A percentile compares a stretch with the other conserved stretches of the same genome.
Evolutionary conservation across 2,113 vertebrate genomes (phyloP).

Genomic region (Agapornis roseicollis): DNA sequence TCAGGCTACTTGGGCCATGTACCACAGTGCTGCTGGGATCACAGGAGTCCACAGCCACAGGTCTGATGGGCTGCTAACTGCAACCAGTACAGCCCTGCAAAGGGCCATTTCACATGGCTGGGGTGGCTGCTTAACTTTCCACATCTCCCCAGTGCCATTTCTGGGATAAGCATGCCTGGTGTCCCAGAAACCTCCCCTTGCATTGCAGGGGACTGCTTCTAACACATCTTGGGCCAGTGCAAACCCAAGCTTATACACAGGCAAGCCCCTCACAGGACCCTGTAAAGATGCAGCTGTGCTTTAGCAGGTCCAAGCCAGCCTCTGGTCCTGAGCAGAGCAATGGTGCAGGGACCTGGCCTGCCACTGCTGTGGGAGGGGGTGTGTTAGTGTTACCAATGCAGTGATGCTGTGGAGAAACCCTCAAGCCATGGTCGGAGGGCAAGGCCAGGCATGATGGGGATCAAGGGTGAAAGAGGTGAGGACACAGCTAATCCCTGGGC

Average conservation of each 20-base stretch:
- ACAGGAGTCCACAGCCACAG: background rate
- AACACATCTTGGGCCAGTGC: rapidly evolving
- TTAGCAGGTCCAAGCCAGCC: background rate
- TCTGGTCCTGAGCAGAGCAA: background rate
- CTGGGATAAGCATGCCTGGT: rapidly evolving
- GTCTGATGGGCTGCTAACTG: background rate
- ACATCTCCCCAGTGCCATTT: background rate
- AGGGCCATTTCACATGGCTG: background rate
- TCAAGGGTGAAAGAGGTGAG: background rate
- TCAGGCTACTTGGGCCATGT: rapidly evolving
- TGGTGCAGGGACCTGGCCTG: background rate
- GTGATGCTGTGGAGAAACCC: background rate
- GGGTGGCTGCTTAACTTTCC: background rate
- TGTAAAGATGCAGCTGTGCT: background rate
- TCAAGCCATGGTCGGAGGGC: background rate
- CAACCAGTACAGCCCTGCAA: background rate
- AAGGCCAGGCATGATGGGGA: background rate
- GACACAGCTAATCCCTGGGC: background rate
- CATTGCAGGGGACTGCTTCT: background rate
- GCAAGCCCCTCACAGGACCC: rapidly evolving
- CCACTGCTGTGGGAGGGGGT: rapidly evolving
- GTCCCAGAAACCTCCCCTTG: background rate
- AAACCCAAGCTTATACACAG: background rate
- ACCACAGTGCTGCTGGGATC: background rate
- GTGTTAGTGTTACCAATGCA: background rate